Percentiles rank a stretch among this genome's conserved stretches.
Conservation (phyloP, 1,140 invertebrate genomes). For the Cotesia chilonis region DNA sequence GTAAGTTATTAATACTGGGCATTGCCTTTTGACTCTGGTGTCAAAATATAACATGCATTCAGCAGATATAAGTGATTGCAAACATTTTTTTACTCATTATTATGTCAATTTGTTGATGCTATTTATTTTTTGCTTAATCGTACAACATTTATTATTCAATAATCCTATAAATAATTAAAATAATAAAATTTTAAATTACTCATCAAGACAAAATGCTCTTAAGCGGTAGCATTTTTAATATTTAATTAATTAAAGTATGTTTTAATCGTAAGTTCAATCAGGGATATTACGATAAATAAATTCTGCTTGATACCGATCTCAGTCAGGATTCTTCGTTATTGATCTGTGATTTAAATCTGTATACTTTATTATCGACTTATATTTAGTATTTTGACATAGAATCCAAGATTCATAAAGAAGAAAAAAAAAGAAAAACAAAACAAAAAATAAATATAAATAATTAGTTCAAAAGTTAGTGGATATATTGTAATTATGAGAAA, state of each 20-base stretch:
- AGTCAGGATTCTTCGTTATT: conserved; percentile 11
- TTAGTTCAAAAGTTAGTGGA: conserved; percentile 6
- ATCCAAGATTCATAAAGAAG: conserved; percentile 46
- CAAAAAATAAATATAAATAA: conserved; percentile 11
- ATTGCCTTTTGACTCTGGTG: conserved; percentile 67
- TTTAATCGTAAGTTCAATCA: neutral
- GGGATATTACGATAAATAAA: conserved; percentile 9
- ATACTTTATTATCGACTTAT: conserved; percentile 23
- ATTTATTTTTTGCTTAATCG: conserved; percentile 5
- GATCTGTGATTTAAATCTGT: conserved; percentile 36
- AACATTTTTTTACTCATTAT: conserved; percentile 18
- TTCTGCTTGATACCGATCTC: conserved; percentile 12
- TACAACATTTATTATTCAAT: neutral
- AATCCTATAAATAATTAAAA: too few relatives aligned
- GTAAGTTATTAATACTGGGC: conserved; percentile 65
- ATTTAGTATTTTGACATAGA: conserved; percentile 31
- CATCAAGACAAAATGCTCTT: too few relatives aligned
- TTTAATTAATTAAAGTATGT: too few relatives aligned
- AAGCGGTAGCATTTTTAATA: too few relatives aligned
- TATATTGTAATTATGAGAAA: neutral
- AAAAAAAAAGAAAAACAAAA: conserved; percentile 10
- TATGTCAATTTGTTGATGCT: conserved; percentile 10
- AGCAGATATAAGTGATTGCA: conserved; percentile 42
- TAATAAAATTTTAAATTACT: too few relatives aligned
- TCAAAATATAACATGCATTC: conserved; percentile 62